Percentiles rank a stretch among this genome's conserved stretches.
Conservation (phyloP, 2,888 invertebrate species). For the Ophonus ardosiacus region DNA sequence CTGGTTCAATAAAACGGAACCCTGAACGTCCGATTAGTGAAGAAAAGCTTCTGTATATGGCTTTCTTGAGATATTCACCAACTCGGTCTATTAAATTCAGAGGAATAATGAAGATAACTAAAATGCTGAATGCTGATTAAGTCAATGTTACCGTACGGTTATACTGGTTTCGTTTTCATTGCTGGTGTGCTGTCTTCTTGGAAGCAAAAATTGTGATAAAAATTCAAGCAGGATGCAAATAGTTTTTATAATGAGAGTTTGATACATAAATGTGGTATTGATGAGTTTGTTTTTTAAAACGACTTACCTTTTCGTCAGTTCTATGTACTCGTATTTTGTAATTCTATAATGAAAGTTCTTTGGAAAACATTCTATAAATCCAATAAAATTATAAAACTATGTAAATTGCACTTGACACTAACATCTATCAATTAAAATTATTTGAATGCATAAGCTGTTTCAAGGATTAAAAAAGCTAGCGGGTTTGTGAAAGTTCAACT, state of each 20-base stretch:
- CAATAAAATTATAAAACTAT: no score
- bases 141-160: background rate
- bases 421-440: no score
- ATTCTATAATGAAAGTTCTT: no score
- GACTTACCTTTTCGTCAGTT: no score
- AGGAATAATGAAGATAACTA: constrained; percentile 32
- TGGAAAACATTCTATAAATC: no score
- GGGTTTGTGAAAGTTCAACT: no score
- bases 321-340: no score
- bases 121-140: constrained; percentile 14
- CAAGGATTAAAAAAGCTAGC: no score
- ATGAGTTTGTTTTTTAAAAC: no score
- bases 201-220: constrained; percentile 2
- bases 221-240: background rate
- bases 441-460: no score
- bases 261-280: no score
- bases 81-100: background rate
- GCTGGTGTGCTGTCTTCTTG: background rate
- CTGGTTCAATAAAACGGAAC: constrained; percentile 32
- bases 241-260: background rate
- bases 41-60: constrained; percentile 47
- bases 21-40: constrained; percentile 25
- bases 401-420: no score
- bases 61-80: constrained; percentile 30
- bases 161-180: background rate